Percentiles rank a stretch among this genome's conserved stretches.
Evolutionary conservation across 2,113 vertebrate species (phyloP).

Genomic region (Procapra przewalskii): DNA sequence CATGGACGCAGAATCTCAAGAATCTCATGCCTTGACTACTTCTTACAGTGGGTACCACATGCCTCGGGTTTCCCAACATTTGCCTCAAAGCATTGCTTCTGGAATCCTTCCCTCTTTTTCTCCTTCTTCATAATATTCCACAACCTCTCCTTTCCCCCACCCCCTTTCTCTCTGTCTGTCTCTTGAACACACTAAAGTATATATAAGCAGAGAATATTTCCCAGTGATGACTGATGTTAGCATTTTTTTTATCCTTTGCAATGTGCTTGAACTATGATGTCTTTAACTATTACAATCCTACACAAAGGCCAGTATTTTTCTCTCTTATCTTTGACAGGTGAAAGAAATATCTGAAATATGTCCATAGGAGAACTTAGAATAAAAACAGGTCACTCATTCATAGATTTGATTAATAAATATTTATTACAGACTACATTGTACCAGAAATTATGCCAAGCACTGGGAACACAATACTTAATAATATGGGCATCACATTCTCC

Average conservation of each 20-base stretch:
- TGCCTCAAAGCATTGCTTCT: not conserved
- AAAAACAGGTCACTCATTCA: not conserved
- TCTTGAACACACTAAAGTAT: not conserved
- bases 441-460: not conserved
- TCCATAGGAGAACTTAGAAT: not conserved
- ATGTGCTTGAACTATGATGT: not conserved
- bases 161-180: not conserved
- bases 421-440: not conserved
- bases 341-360: not conserved
- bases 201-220: not conserved
- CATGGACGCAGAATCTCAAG: not conserved
- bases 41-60: not conserved
- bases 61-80: rapidly evolving
- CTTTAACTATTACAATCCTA: not conserved
- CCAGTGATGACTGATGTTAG: not conserved
- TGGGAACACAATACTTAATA: not conserved
- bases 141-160: not conserved
- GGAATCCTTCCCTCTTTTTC: not conserved
- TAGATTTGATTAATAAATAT: constrained; percentile 10
- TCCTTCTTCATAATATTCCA: not conserved
- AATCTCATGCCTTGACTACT: not conserved
- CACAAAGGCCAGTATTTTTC: not conserved
- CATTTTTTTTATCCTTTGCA: not conserved
- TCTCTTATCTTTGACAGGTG: not conserved
- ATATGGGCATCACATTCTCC: not conserved